These are phyloP conservation scores for Spinibarbus caldwelli DNA, from an alignment of 2,797 vertebrate genomes.

Conservation along the genomic window DNA sequence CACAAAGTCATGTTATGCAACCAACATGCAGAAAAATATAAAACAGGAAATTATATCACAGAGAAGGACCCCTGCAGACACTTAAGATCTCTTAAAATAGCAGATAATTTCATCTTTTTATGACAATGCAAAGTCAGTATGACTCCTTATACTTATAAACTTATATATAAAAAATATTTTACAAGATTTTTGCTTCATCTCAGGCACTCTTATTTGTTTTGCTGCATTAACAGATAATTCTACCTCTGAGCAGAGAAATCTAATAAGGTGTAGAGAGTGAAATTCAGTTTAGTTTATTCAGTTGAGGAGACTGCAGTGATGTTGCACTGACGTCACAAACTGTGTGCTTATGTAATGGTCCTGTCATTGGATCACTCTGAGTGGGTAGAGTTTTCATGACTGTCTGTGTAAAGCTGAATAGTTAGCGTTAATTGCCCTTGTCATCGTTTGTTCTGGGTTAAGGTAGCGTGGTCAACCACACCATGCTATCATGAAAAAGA, in stretches of 20 bases:
- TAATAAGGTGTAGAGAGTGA: not conserved
- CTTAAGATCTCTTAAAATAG: not conserved
- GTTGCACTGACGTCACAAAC: not conserved
- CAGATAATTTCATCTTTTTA: not conserved
- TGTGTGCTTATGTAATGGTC: not conserved
- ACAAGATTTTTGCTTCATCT: not conserved
- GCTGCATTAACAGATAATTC: not conserved
- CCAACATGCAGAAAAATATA: not conserved
- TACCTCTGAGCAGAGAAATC: not conserved
- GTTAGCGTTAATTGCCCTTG: slow-evolving; percentile 49
- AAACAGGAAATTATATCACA: not conserved
- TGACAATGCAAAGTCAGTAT: not conserved
- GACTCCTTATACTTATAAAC: not conserved
- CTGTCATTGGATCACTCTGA: not conserved
- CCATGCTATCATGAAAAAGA: slow-evolving; percentile 55
- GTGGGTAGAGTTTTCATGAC: not conserved
- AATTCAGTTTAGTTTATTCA: not conserved
- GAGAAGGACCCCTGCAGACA: not conserved
- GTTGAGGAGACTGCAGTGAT: not conserved
- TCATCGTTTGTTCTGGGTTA: slow-evolving; percentile 37
- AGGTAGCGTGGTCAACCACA: slow-evolving; percentile 33
- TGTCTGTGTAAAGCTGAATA: slow-evolving; percentile 35
- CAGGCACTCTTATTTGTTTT: not conserved
- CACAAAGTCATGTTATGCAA: not conserved
- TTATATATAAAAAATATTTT: not conserved